A percentile compares a stretch with the other conserved stretches of the same genome.
Evolutionary conservation across 2,797 vertebrate genomes (phyloP).

Genomic region (Molossus molossus): DNA sequence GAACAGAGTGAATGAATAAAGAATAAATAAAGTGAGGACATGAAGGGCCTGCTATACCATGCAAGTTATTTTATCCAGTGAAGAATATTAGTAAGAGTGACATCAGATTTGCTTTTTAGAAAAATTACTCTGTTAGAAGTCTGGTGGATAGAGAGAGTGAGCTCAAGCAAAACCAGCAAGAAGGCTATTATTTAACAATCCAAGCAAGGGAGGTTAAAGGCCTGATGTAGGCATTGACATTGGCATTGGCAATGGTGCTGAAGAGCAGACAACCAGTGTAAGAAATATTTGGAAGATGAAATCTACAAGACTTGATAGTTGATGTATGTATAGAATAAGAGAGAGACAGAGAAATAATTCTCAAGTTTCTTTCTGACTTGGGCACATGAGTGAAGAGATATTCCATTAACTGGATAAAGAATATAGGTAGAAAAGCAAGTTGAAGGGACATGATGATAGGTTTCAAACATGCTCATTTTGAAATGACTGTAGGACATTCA

Average conservation of each 20-base stretch:
- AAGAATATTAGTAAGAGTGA: background rate
- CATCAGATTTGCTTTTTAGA: constrained; percentile 3
- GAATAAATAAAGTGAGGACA: background rate
- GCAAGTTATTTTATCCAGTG: background rate
- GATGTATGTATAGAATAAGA: background rate
- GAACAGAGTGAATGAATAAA: constrained; percentile 30
- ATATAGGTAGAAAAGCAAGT: background rate
- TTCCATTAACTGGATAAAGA: constrained; percentile 38
- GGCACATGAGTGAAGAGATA: constrained; percentile 34
- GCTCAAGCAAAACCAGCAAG: background rate
- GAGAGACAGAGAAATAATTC: background rate
- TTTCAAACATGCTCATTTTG: constrained; percentile 14
- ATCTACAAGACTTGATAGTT: background rate
- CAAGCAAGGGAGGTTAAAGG: constrained; percentile 39
- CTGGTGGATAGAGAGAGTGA: background rate
- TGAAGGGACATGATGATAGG: constrained; percentile 11
- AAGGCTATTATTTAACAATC: constrained; percentile 9
- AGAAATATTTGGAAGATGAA: background rate
- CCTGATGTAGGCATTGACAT: background rate
- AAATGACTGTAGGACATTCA: background rate
- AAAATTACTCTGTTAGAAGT: background rate
- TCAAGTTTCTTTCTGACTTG: constrained; percentile 10
- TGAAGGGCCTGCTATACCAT: background rate
- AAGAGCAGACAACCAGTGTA: background rate
- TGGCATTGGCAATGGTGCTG: background rate